These are phyloP conservation scores for Corythaeola cristata DNA, from an alignment of 2,113 vertebrate species.

Conservation along the genomic window DNA sequence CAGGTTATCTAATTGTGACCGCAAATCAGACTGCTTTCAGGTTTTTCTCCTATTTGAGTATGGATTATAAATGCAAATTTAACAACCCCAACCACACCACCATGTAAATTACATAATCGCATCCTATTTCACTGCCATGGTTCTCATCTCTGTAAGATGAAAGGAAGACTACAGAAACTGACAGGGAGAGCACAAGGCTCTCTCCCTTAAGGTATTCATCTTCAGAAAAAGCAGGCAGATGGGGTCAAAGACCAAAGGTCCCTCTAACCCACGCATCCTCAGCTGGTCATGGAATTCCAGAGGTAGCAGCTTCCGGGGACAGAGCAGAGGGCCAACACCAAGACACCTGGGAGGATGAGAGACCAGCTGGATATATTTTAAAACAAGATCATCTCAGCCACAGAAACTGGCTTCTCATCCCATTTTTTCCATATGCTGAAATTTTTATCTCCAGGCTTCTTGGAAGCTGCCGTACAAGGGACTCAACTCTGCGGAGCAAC, in stretches of 20 bases:
- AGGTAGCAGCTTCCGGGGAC: not conserved
- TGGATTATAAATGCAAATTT: conserved; percentile 5
- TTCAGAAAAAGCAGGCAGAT: not conserved
- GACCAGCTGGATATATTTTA: not conserved
- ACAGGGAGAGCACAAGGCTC: not conserved
- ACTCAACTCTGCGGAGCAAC: conserved; percentile 1
- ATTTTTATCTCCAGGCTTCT: not conserved
- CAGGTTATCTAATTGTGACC: not conserved
- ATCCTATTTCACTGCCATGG: not conserved
- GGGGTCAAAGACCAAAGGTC: not conserved
- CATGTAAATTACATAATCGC: not conserved
- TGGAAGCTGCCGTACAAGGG: conserved; percentile 16
- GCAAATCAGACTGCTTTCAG: not conserved
- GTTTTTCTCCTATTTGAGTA: not conserved
- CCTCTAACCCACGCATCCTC: not conserved
- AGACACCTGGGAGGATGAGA: not conserved
- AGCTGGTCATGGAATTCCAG: not conserved
- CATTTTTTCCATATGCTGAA: not conserved
- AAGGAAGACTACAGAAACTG: not conserved
- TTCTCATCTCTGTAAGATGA: not conserved
- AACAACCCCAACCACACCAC: not conserved
- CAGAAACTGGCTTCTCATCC: conserved; percentile 13
- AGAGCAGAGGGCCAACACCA: not conserved
- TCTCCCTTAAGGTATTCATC: not conserved
- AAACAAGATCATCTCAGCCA: conserved; percentile 5